Evolutionary conservation across 2,113 vertebrate genomes (phyloP).

Genomic region (Corythaixoides concolor): DNA sequence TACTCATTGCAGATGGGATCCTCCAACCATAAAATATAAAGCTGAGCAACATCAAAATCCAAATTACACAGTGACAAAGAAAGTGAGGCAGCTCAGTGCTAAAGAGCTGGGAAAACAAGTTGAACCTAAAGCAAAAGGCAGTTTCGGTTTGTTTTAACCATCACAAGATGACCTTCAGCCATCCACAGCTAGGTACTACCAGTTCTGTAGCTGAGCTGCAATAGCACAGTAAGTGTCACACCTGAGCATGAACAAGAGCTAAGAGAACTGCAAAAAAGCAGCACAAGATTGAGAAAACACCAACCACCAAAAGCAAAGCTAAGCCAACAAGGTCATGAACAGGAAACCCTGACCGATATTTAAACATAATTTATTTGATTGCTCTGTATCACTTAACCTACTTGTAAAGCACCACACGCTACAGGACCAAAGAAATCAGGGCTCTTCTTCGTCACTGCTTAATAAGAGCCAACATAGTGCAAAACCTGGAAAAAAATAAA

Average conservation of each 20-base stretch:
- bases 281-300: neutral
- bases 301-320: neutral
- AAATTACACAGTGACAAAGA: neutral
- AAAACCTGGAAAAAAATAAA: neutral
- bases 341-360: neutral
- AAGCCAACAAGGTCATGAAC: neutral
- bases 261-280: neutral
- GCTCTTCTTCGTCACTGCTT: too few relatives aligned
- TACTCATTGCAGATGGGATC: neutral
- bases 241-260: neutral
- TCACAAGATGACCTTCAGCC: neutral
- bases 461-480: rapidly evolving
- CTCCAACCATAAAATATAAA: neutral
- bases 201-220: neutral
- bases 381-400: neutral
- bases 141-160: neutral
- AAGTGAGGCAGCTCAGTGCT: neutral
- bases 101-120: slow-evolving; percentile 3
- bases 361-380: neutral
- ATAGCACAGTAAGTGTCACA: neutral
- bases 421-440: too few relatives aligned
- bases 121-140: neutral
- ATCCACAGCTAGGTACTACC: neutral
- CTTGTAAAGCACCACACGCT: neutral
- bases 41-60: neutral